Evolutionary conservation across 1,140 invertebrate genomes (phyloP).

Genomic region (Lucilia cuprina): DNA sequence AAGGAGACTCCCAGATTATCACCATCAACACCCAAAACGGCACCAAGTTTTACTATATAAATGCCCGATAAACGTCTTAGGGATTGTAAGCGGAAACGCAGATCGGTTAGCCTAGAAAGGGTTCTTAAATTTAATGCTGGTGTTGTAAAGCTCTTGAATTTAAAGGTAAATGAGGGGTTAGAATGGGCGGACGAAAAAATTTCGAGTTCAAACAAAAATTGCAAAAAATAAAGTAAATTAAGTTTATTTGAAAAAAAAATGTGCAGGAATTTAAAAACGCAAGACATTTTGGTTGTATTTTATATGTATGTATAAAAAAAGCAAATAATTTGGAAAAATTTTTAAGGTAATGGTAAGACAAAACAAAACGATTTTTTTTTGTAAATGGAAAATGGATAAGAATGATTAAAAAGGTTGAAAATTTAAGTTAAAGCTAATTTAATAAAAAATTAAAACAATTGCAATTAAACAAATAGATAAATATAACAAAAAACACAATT

Average conservation of each 20-base stretch:
- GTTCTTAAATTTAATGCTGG: slow-evolving; percentile 61
- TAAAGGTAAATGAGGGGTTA: slow-evolving; percentile 58
- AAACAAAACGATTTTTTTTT: neutral
- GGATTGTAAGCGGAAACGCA: slow-evolving; percentile 76
- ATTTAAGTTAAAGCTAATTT: no score
- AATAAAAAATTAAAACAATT: no score
- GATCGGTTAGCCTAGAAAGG: slow-evolving; percentile 70
- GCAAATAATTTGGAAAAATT: neutral
- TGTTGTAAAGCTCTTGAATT: slow-evolving; percentile 47
- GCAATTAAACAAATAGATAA: no score
- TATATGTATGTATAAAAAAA: neutral
- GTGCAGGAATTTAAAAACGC: neutral
- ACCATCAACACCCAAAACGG: slow-evolving; percentile 72
- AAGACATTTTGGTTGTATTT: neutral
- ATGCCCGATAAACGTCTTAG: slow-evolving; percentile 76
- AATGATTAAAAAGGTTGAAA: neutral
- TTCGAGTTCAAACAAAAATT: slow-evolving; percentile 57
- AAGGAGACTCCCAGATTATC: slow-evolving; percentile 62
- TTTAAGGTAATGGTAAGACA: no score
- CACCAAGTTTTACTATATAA: slow-evolving; percentile 79
- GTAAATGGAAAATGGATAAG: neutral
- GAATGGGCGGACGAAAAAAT: slow-evolving; percentile 62
- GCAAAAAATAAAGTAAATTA: slow-evolving; percentile 44
- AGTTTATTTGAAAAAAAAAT: neutral
- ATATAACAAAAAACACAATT: no score